Evolutionary conservation across 2,113 vertebrate species (phyloP), one percentile per base, ranked within the genome.

Genomic region (Takifugu flavidus): DNA sequence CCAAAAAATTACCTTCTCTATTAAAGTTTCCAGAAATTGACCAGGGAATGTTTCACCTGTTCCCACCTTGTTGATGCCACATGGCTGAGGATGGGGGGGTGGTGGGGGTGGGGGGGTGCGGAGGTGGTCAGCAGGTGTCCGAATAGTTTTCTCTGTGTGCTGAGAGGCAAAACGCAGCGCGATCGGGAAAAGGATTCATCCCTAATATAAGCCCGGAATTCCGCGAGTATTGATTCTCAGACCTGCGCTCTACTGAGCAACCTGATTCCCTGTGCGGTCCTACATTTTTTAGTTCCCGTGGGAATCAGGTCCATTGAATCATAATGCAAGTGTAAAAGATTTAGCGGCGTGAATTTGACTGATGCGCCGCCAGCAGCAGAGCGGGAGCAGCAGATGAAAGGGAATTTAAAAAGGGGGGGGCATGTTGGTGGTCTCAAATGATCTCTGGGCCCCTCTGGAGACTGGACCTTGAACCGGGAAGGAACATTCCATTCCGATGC

Each of bases 401-500:
- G 55, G 51, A 73, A 58, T 68, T 15, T 74, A 81, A 78, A 81
- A 72, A 76, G 65, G 65, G 62, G 62, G 56, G 43, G 65, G 64
- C 77, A 80, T 80, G 84, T 74, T 69, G 54, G 70, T 72, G 73
- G 78, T 86, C 82, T 89, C 62, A 57, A 78, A 73, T 81, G 72
- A 77, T 82, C 77, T 79, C 67, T 39, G 61, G 72, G 75, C 77
- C 79, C 74, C 79, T 87, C 75, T 69, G 56, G 67, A 85, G 82
- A 61, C 79, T 77, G 78, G 81, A 87, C 88, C 79, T 87, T 88
- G 77, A 87, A 86, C 78, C 75, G 75, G 60, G 59, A 81, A 80
- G 81, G 73, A 89, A 85, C 82, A 83, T 88, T 91, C 83, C 83
- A 89, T 86, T 82, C 82, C 54, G 57, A 65, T 83, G 75, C 69